Evolutionary conservation across 1,140 invertebrate species (phyloP).

Genomic region (Pinna nobilis): DNA sequence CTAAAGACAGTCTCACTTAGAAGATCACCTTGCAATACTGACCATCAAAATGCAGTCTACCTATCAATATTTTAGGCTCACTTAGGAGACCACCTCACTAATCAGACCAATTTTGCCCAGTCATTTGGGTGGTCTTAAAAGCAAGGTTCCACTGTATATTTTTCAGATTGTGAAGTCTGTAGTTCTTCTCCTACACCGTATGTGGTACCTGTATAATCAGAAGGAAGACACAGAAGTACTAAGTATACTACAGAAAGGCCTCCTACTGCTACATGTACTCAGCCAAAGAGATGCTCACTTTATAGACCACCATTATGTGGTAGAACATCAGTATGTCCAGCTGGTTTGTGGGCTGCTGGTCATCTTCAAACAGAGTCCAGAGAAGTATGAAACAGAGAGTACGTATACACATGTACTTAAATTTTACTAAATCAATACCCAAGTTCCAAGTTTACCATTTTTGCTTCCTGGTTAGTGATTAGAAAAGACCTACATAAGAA

Average conservation of each 20-base stretch:
- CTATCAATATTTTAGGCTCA: too few species aligned
- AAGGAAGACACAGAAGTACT: background rate
- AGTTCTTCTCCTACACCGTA: conserved; percentile 5
- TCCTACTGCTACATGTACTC: background rate
- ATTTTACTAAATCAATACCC: too few species aligned
- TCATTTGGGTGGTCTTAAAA: background rate
- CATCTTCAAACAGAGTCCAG: conserved; percentile 2
- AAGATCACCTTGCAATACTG: too few species aligned
- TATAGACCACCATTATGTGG: conserved; percentile 7
- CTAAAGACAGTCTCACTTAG: too few species aligned
- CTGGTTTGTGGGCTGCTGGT: background rate
- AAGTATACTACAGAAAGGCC: conserved; percentile 13
- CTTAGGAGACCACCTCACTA: too few species aligned
- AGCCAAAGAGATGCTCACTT: conserved; percentile 8
- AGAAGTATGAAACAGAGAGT: conserved; percentile 1
- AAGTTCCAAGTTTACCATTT: too few species aligned
- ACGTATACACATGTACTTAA: too few species aligned
- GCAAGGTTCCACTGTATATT: background rate
- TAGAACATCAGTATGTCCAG: conserved; percentile 5
- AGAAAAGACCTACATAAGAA: too few species aligned
- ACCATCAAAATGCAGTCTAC: too few species aligned
- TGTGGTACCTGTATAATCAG: background rate
- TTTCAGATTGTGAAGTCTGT: conserved; percentile 1
- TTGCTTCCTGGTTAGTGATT: too few species aligned
- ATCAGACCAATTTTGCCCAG: background rate